Evolutionary conservation across 2,888 invertebrate genomes (phyloP).

Genomic region (Conomelus anceps): DNA sequence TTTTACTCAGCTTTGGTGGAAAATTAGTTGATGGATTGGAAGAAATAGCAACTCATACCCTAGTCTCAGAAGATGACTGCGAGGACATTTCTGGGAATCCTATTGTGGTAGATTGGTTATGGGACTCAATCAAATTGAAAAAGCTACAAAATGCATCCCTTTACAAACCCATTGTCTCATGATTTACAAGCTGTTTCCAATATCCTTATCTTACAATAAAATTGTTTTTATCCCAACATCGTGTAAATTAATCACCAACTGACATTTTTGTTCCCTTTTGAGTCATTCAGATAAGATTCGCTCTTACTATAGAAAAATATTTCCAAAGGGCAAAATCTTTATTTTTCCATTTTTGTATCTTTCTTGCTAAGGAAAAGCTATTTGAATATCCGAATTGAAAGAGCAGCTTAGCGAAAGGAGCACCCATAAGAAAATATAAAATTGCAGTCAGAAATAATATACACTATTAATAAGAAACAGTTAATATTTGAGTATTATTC

Average conservation of each 20-base stretch:
- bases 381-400: too few species aligned
- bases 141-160: slow-evolving; percentile 36
- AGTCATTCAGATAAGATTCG: background rate
- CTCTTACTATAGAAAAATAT: too few species aligned
- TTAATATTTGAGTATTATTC: too few species aligned
- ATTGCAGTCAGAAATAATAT: too few species aligned
- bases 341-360: too few species aligned
- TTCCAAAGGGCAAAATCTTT: too few species aligned
- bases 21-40: background rate
- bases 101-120: slow-evolving; percentile 42
- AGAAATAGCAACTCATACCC: background rate
- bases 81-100: background rate
- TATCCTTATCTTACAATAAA: background rate
- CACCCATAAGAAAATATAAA: too few species aligned
- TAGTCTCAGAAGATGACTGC: background rate
- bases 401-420: too few species aligned
- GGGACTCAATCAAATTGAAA: slow-evolving; percentile 41
- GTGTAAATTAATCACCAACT: background rate
- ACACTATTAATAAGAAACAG: too few species aligned
- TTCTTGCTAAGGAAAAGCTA: too few species aligned
- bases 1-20: background rate
- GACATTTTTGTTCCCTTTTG: background rate
- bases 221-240: background rate
- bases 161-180: background rate
- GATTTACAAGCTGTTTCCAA: background rate